phyloP scores from a whole-genome alignment of 1,140 invertebrate species.

The Triops cancriformis region DNA sequence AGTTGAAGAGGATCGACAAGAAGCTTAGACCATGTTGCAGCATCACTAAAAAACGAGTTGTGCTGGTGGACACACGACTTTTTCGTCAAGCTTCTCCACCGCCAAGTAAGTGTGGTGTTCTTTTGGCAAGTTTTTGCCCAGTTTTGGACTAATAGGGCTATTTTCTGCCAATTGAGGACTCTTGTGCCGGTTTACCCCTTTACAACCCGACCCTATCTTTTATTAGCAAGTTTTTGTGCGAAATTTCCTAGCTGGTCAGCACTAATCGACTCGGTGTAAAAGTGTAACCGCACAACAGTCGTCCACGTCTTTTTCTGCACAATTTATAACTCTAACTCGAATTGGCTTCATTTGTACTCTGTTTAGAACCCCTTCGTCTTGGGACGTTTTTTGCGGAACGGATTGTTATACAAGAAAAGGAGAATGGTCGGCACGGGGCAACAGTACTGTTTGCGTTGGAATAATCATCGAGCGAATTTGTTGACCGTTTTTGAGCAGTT shows the following conservation, averaged over 20 bases:
- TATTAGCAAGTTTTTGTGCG: no score
- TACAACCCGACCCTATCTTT: no score
- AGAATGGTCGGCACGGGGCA: constrained; percentile 31
- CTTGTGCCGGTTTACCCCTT: no score
- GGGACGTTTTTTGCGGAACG: background rate
- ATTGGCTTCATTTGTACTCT: background rate
- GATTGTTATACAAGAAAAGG: background rate
- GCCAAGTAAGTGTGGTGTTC: background rate
- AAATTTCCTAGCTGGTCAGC: no score
- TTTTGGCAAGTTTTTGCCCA: background rate
- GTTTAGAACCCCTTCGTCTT: background rate
- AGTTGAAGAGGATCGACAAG: background rate
- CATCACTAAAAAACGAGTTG: constrained; percentile 7
- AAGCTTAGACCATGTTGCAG: background rate
- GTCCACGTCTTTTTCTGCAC: background rate
- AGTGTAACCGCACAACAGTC: no score
- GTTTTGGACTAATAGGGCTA: no score
- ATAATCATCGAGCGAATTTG: constrained; percentile 41
- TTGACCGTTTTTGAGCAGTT: constrained; percentile 40
- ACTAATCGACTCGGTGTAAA: no score
- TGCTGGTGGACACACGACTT: constrained; percentile 4
- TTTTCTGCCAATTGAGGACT: no score
- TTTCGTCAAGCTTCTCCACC: background rate
- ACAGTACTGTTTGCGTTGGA: constrained; percentile 43
- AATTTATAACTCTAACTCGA: background rate